phyloP scores from a whole-genome alignment of 2,113 vertebrate species.

The Tichodroma muraria region DNA sequence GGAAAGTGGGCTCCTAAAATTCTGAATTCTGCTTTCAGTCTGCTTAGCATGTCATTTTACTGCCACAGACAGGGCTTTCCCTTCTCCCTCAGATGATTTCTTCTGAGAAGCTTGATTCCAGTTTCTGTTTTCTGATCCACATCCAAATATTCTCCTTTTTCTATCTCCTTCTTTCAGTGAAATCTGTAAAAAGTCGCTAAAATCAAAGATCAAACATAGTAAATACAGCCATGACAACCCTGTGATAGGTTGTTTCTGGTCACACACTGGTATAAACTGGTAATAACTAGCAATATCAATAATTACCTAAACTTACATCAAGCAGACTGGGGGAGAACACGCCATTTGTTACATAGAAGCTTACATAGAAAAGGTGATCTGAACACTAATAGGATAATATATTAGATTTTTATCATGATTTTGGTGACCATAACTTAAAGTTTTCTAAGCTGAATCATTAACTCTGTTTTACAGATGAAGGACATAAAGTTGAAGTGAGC shows the following conservation, averaged over 20 bases:
- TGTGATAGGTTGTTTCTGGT: background rate
- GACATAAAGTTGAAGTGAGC: background rate
- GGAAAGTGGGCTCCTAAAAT: background rate
- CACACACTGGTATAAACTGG: background rate
- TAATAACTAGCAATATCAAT: background rate
- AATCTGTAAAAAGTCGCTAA: background rate
- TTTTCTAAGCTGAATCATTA: background rate
- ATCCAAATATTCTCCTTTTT: background rate
- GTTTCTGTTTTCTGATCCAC: slow-evolving; percentile 5
- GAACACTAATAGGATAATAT: background rate
- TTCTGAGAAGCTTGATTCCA: background rate
- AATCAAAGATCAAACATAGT: background rate
- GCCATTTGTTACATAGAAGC: background rate
- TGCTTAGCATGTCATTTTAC: background rate
- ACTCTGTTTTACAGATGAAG: background rate
- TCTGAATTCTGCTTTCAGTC: slow-evolving; percentile 7
- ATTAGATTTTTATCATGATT: background rate
- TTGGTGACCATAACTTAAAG: background rate
- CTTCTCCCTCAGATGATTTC: background rate
- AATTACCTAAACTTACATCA: background rate
- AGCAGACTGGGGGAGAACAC: background rate
- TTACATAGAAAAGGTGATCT: background rate
- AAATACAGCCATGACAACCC: background rate
- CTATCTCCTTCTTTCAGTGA: background rate
- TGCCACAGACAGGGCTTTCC: background rate